Base-by-base conservation (phyloP, 2,113 vertebrate species). In the Tupaia tana region DNA sequence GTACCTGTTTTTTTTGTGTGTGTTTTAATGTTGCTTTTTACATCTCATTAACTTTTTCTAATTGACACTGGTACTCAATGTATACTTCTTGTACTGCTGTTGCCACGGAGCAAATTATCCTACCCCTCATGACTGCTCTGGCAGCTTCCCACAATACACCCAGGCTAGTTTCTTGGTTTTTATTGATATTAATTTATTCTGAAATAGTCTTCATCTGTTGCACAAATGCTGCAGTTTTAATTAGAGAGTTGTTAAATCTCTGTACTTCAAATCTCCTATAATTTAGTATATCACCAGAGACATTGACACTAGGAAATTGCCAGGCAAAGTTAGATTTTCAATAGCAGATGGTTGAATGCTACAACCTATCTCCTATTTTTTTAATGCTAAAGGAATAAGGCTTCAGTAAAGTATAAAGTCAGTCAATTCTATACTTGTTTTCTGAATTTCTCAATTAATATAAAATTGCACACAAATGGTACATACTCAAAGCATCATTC, bases 101-200 rank as follows among this genome's bases (percentile, higher is more conserved):
- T 96, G 93, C 58, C 95, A 91, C 77, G 70, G 94, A 97, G 85
- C 83, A 98, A 98, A 98, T 98, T 98, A 98, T 97, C 94, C 79
- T 98, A 98, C 95, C 94, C 75, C 90, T 98, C 89, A 96, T 97
- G 97, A 98, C 96, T 98, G 87, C 83, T 97, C 97, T 98, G 98
- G 95, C 97, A 98, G 91, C 93, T 98, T 98, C 94, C 92, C 96
- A 97, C 96, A 96, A 98, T 98, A 98, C 85, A 98, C 92, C 14
- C 91, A 91, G 61, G 83, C 97, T 98, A 97, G 83, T 96, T 98
- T 98, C 94, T 98, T 98, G 67, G 3, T 95, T 97, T 98, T 98
- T 98, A 98, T 98, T 98, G 98, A 98, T 98, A 98, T 98, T 98
- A 98, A 98, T 98, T 98, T 98, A 98, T 98, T 98, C 98, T 97